phyloP scores from a whole-genome alignment of 64 coral and sea anemone genomes.

The Porites lutea region DNA sequence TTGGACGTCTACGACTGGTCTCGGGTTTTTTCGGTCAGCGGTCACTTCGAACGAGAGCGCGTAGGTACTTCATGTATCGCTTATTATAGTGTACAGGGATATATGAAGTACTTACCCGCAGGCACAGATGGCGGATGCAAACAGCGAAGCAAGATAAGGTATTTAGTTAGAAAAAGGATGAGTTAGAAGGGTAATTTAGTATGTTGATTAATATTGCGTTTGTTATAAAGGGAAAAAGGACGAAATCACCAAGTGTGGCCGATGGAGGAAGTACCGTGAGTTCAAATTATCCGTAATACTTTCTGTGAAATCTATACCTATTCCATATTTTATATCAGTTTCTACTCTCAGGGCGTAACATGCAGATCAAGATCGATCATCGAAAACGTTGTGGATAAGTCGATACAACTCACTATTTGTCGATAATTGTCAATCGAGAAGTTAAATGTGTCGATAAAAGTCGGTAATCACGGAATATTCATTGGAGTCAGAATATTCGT shows the following conservation, averaged over 20 bases:
- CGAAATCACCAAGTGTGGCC: not conserved
- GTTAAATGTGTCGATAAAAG: too few relatives aligned
- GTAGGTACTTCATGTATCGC: not conserved
- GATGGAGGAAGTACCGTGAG: conserved; percentile 2
- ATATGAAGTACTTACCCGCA: not conserved
- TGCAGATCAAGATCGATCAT: not conserved
- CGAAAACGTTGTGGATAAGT: too few relatives aligned
- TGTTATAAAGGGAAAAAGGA: not conserved
- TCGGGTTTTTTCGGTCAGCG: not conserved
- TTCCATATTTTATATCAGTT: not conserved
- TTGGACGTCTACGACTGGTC: not conserved
- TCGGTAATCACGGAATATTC: too few relatives aligned
- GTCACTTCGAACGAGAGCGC: not conserved
- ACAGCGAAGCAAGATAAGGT: not conserved
- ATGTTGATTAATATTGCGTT: not conserved
- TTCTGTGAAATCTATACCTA: too few relatives aligned
- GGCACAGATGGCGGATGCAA: too few relatives aligned
- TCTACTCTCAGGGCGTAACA: not conserved
- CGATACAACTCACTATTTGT: too few relatives aligned
- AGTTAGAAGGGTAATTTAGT: conserved; percentile 1
- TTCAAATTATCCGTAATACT: not conserved
- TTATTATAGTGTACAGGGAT: not conserved
- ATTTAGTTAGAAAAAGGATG: not conserved
- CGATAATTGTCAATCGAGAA: too few relatives aligned
- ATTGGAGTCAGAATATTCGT: too few relatives aligned